Base-by-base conservation (phyloP, 2,797 vertebrate genomes). In the Manis pentadactyla region DNA sequence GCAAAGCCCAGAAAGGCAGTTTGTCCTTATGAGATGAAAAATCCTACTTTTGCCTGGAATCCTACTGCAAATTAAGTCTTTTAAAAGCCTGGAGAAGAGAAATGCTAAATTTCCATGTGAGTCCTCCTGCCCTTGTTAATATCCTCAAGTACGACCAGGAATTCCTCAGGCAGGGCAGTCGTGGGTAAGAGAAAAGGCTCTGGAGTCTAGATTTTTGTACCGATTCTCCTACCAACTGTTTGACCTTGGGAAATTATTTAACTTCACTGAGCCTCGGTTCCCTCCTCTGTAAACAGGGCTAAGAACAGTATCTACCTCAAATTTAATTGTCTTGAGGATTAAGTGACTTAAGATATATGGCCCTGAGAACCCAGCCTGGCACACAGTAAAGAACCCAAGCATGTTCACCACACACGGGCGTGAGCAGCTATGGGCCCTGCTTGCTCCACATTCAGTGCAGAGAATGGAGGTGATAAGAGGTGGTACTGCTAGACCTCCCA, bases 51-150 rank as follows among this genome's bases (percentile, higher is more conserved):
- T 63, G 39, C 42, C 64, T 88, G 31, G 21, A 57, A 78, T 61
- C 90, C 68, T 49, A 85, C 34, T 12, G 11, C 63, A 81, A 88
- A 59, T 66, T 63, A 63, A 29, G 6, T 31, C 49, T 63, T 86
- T 95, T 46, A 61, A 77, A 93, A 91, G 31, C 29, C 73, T 42
- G 6, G 37, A 66, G 23, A 91, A 91, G 15, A 96, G 51, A 94
- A 74, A 91, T 42, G 18, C 1, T 81, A 68, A 34, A n/a, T 85
- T 77, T 68, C n/a, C 11, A 4, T 71, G 59, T 57, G n/a, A 66
- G 27, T 75, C n/a, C 69, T 75, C 27, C 12, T 51, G 46, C 18
- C n/a, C 25, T 87, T 68, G 13, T 63, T 73, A 55, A 68, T 14
- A 87, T 66, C 46, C 18, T 86, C 55, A 2, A 49, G n/a, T 2